These are phyloP conservation scores for Dendrophyllia cribrosa DNA, from an alignment of 64 coral and sea anemone species.

Conservation along the genomic window DNA sequence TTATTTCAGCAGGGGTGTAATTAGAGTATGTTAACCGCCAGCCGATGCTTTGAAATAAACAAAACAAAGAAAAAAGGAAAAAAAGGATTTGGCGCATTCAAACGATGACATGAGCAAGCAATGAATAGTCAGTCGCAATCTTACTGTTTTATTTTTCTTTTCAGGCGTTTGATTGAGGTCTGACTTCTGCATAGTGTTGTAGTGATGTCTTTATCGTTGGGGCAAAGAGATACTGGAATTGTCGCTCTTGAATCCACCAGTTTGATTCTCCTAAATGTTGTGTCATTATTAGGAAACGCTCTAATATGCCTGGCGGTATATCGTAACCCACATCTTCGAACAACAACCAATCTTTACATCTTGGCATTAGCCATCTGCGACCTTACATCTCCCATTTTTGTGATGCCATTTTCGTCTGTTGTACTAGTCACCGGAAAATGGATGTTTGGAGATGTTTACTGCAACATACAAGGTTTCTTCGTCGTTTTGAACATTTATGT, in stretches of 20 bases:
- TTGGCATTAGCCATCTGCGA: conserved; percentile 50
- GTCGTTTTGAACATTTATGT: conserved; percentile 56
- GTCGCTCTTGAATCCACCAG: background rate
- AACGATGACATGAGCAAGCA: no score
- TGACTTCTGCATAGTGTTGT: no score
- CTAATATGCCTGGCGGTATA: conserved; percentile 19
- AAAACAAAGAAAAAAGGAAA: no score
- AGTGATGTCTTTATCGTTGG: background rate
- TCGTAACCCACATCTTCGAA: conserved; percentile 1
- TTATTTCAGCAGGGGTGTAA: no score
- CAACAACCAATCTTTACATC: conserved; percentile 31
- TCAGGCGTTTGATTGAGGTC: no score
- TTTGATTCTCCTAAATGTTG: conserved; percentile 8
- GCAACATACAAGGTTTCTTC: conserved; percentile 76
- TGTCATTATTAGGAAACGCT: conserved; percentile 3
- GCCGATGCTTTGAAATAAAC: no score
- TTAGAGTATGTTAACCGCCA: no score
- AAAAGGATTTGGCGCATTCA: no score
- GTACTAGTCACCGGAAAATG: conserved; percentile 59
- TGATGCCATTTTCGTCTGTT: conserved; percentile 68
- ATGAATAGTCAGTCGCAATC: no score
- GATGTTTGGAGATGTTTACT: conserved; percentile 40
- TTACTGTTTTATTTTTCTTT: no score
- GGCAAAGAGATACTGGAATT: conserved; percentile 4
- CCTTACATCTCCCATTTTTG: conserved; percentile 62